Conservation (phyloP, 1,140 invertebrate species). For the Ceratosolen fusciceps region DNA sequence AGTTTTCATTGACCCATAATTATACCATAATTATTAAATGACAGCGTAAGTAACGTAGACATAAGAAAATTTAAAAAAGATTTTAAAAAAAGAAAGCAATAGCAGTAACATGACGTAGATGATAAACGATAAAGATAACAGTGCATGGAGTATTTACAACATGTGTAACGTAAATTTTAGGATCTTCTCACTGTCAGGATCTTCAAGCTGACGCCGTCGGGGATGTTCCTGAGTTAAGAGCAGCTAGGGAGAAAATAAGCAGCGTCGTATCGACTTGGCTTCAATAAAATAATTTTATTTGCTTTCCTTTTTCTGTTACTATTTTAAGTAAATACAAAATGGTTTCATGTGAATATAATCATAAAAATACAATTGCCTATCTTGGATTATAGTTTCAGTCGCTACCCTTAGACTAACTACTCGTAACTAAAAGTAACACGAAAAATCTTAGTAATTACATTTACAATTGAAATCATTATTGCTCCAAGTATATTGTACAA, state of each 20-base stretch:
- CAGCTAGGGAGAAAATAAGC: slow-evolving; percentile 74
- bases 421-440: neutral
- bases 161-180: slow-evolving; percentile 61
- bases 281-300: slow-evolving; percentile 8
- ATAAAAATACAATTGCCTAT: slow-evolving; percentile 34
- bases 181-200: slow-evolving; percentile 83
- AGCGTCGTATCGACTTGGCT: slow-evolving; percentile 66
- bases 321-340: slow-evolving; percentile 16
- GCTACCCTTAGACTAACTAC: slow-evolving; percentile 2
- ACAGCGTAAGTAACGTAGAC: neutral
- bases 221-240: slow-evolving; percentile 74
- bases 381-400: neutral
- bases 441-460: slow-evolving; percentile 6
- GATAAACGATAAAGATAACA: no score
- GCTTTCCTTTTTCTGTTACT: neutral
- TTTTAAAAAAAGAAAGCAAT: no score
- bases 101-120: no score
- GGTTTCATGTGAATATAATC: slow-evolving; percentile 33
- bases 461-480: slow-evolving; percentile 35
- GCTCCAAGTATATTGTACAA: slow-evolving; percentile 42
- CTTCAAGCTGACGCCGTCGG: slow-evolving; percentile 72
- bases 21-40: neutral
- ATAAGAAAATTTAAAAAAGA: no score
- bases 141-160: neutral
- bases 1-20: neutral